Base-by-base conservation (phyloP, 1,140 invertebrate species). In the Drosophila mayri region DNA sequence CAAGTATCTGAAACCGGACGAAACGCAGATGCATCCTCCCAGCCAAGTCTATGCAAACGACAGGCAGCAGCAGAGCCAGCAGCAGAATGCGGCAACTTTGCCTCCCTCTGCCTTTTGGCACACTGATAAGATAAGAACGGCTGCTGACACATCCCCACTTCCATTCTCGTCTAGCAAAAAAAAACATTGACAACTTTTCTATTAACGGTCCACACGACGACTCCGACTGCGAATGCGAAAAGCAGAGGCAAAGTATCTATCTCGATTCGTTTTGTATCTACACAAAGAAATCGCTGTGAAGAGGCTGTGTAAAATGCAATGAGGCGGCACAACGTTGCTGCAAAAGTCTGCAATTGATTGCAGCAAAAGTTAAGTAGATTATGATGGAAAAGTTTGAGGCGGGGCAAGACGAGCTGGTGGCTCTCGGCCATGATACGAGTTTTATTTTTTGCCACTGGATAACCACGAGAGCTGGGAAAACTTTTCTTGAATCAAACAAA, bases 291-390 rank as follows among this genome's bases (percentile, higher is more conserved):
- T 67, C 74, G 62, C 44, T 43, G 52, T 76, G 72, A 70, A 73
- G 81, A 78, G 82, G 65, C 76, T 88, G 72, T 83, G 65, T 41
- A 84, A 71, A 75, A 90, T 81, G 85, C 84, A 88, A 88, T 88
- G 85, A 88, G 68, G 85, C 84, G 81, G 68, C 67, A 74, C 66
- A 55, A 32, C 40, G 61, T 43, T 64, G 58, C 81, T 64, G 61
- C 81, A 73, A 63, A 73, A 79, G 79, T 55, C 76, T 80, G 85
- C 84, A 88, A 88, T 88, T 88, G 85, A 88, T 88, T 88, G 85
- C 81, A 85, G 85, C 81, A 90, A 88, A 88, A 88, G 85, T 88
- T 88, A 90, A 88, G 86, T 88, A 88, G 85, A 88, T 88, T 88
- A 88, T 90, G 85, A 88, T 88, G 85, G 85, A 88, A 88, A 88